phyloP scores from a whole-genome alignment of 2,797 vertebrate genomes.

The Choloepus didactylus region DNA sequence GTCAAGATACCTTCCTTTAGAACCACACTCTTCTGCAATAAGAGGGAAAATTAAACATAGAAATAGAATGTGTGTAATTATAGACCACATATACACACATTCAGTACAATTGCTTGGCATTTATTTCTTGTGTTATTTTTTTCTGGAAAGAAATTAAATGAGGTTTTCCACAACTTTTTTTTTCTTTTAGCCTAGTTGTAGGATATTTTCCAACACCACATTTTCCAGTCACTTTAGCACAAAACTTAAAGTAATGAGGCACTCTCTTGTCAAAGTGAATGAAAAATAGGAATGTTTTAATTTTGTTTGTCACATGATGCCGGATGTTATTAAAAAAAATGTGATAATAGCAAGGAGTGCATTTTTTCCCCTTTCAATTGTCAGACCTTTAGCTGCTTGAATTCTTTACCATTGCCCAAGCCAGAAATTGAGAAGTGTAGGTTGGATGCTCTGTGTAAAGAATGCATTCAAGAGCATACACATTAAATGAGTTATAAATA shows the following conservation, averaged over 20 bases:
- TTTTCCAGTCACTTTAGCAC: constrained; percentile 64
- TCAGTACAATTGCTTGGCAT: constrained; percentile 38
- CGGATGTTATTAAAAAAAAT: constrained; percentile 30
- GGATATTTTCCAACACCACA: constrained; percentile 81
- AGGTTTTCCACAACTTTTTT: constrained; percentile 76
- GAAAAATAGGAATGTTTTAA: constrained; percentile 69
- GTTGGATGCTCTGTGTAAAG: constrained; percentile 65
- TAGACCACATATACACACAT: neutral
- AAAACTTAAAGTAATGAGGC: constrained; percentile 16
- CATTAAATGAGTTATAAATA: constrained; percentile 81
- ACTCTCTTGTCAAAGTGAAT: constrained; percentile 71
- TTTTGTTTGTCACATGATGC: constrained; percentile 47
- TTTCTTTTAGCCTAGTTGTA: constrained; percentile 63
- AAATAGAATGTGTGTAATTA: neutral
- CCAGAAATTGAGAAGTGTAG: constrained; percentile 51
- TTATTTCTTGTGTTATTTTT: neutral
- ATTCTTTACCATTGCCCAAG: constrained; percentile 50
- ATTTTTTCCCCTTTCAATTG: neutral
- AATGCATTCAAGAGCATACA: constrained; percentile 78
- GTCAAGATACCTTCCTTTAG: neutral
- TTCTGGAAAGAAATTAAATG: constrained; percentile 74
- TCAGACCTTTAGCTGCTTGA: neutral
- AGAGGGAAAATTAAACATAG: neutral
- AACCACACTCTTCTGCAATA: neutral
- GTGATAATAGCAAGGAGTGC: constrained; percentile 46